Evolutionary conservation across 2,888 invertebrate genomes (phyloP).

Genomic region (Nymphalis c-album): DNA sequence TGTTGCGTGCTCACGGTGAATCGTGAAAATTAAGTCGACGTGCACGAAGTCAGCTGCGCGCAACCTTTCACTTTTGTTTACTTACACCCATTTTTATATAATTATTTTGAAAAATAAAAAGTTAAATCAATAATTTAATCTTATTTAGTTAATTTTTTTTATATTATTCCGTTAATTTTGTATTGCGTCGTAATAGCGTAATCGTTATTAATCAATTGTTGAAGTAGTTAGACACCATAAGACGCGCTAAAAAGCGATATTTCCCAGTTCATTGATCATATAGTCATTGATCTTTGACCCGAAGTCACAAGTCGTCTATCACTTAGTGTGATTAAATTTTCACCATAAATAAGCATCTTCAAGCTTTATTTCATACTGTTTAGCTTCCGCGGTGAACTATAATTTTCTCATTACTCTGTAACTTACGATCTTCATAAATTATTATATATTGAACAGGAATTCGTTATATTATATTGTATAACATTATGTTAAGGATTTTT

Average conservation of each 20-base stretch:
- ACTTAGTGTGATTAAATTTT: conserved; percentile 23
- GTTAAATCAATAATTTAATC: background rate
- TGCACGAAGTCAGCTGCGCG: conserved; percentile 50
- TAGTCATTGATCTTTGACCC: conserved; percentile 22
- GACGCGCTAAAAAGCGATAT: conserved; percentile 4
- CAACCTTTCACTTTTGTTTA: conserved; percentile 43
- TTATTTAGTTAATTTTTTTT: too few species aligned
- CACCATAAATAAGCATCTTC: conserved; percentile 20
- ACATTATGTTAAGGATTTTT: background rate
- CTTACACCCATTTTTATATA: background rate
- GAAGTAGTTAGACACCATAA: background rate
- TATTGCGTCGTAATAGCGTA: too few species aligned
- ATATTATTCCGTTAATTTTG: too few species aligned
- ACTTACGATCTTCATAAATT: conserved; percentile 1
- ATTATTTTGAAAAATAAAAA: background rate
- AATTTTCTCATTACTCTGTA: conserved; percentile 13
- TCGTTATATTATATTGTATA: background rate
- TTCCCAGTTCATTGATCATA: conserved; percentile 17
- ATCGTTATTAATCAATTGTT: too few species aligned
- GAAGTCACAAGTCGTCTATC: conserved; percentile 13
- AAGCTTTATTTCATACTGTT: conserved; percentile 12
- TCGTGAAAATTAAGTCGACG: conserved; percentile 66
- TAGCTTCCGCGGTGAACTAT: conserved; percentile 17
- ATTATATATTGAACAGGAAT: background rate
- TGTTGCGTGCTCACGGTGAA: conserved; percentile 58